Base-by-base conservation (phyloP, 2,797 vertebrate species). In the Acipenser ruthenus region DNA sequence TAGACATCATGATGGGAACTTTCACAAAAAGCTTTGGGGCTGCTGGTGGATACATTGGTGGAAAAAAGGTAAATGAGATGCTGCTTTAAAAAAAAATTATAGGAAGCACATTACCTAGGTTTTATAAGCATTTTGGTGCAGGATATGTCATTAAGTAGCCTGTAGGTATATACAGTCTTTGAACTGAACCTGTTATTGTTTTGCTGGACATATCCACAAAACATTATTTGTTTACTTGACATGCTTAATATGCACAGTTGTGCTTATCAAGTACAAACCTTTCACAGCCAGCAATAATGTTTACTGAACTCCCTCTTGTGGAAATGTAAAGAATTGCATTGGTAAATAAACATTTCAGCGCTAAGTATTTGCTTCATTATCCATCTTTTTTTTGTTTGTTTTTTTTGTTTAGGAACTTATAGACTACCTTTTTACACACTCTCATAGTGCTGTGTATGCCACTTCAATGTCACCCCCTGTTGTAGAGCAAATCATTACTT, bases 1-100 rank as follows among this genome's bases (percentile, higher is more conserved):
- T 99, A 7, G 96, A 99, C 80, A 83, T 99, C 78, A 93, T 99
- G 94, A 99, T 99, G 96, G 96, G 96, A 68, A 99, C 96, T 0
- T 99, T 99, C 74, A 97, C 96, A 9, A 99, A 99, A 83, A 96
- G 94, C 77, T 99, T 99, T 66, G 94, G 95, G 60, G 90, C 92
- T 71, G 89, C 93, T 13, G 96, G 96, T 74, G 96, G 96, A 78
- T 99, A 99, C 84, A 96, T 98, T 18, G 96, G 92, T 69, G 96
- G 96, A 76, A 96, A 87, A 80, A 96, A 92, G 93, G 96, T 97
- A 79, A 70, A 37, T 37, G 23, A 37, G 23, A 37, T 37, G 23
- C 23, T 37, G 4, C 23, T 37, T 37, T 37, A 37, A 37, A 37
- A 37, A 37, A 37, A 37, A 37, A 37, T 3, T 37, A 37, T 37